Base-by-base conservation (phyloP, 2,797 vertebrate species). In the Arremon aurantiirostris region DNA sequence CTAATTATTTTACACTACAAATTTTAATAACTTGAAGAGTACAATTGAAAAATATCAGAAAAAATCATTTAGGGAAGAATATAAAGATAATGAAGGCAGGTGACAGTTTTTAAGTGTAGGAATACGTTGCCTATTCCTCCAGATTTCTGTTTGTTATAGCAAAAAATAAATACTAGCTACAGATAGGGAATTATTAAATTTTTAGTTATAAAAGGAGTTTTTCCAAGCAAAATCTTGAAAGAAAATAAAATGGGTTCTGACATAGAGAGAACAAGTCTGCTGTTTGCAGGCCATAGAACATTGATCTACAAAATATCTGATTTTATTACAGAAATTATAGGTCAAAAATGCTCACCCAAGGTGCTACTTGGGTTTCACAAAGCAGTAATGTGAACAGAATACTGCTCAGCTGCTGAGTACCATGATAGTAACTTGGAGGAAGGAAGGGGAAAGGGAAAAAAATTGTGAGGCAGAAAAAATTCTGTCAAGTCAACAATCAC, bases 381-480 rank as follows among this genome's bases (percentile, higher is more conserved):
- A 60, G 56, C 5, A 52, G 3, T 0, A 0, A 27, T 10, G 8
- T 78, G n/a, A 86, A 41, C 8, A 44, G 34, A 78, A 68, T 11
- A 11, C 5, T 64, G 8, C 7, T 55, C 30, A 82, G 17, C 5
- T 69, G 8, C 27, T 65, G 24, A 68, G 9, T 42, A 72, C 19
- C 30, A 5, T 3, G 1, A 12, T 1, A 27, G 5, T 9, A n/a
- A 37, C 52, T 60, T 49, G 9, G 11, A 64, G 24, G 6, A 27
- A 0, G 3, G 9, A 12, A 26, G 4, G 2, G 0, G 2, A 9
- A 15, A 6, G 2, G 7, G 3, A 5, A 56, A 61, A 61, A 23
- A 78, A 42, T 28, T 8, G 2, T 7, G n/a, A 35, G 4, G 2
- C 3, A 15, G 4, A 39, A 70, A 14, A 83, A 80, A 24, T 2